Evolutionary conservation across 2,888 invertebrate genomes (phyloP).

Genomic region (Aleiodes alternator): DNA sequence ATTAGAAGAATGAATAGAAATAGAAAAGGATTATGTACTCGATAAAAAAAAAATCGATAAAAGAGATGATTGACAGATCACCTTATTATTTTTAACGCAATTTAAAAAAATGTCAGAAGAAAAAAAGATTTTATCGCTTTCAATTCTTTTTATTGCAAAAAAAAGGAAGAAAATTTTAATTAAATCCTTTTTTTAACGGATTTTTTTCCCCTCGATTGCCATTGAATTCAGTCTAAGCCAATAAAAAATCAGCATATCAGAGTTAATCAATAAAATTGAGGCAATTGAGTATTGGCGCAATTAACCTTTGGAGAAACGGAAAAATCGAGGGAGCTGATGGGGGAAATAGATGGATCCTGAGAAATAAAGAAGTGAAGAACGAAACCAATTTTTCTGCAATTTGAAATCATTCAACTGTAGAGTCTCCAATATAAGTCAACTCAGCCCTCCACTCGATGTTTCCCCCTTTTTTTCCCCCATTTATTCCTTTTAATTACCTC

Average conservation of each 20-base stretch:
- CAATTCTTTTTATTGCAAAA: too few species aligned
- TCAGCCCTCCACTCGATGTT: neutral
- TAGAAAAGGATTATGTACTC: too few species aligned
- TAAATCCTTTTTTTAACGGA: too few species aligned
- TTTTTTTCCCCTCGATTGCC: neutral
- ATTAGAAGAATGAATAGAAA: too few species aligned
- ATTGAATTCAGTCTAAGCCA: neutral
- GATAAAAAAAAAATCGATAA: too few species aligned
- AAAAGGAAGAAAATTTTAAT: too few species aligned
- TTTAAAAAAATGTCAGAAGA: too few species aligned
- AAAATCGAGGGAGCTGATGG: neutral
- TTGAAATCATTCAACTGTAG: neutral
- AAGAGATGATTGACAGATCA: too few species aligned
- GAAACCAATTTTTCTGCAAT: constrained; percentile 24
- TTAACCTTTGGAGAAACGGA: neutral
- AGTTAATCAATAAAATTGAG: constrained; percentile 24
- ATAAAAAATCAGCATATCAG: neutral
- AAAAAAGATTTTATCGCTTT: too few species aligned
- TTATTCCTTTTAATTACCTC: neutral
- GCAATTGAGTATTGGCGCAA: neutral
- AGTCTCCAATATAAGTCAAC: constrained; percentile 3
- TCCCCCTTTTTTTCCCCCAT: neutral
- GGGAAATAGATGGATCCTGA: neutral
- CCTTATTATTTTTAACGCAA: too few species aligned
- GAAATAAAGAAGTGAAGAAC: neutral